These are phyloP conservation scores for Saturnia japonica DNA, from an alignment of 2,888 invertebrate genomes.

Conservation along the genomic window DNA sequence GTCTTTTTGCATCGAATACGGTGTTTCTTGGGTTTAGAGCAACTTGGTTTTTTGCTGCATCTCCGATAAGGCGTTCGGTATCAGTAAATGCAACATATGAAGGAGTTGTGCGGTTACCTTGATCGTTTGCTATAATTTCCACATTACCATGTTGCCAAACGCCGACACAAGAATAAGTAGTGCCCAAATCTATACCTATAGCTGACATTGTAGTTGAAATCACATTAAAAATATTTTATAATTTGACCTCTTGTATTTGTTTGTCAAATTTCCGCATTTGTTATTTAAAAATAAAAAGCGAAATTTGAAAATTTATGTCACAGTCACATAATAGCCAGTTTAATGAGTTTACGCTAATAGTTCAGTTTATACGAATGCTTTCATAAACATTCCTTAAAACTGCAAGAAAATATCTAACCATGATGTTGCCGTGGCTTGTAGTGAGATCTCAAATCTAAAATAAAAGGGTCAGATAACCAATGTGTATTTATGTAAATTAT, in stretches of 20 bases:
- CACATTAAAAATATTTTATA: neutral
- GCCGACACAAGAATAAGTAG: conserved; percentile 80
- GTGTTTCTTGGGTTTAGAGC: conserved; percentile 88
- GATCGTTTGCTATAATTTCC: conserved; percentile 86
- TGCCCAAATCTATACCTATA: conserved; percentile 80
- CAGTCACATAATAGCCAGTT: neutral
- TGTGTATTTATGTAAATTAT: too few relatives aligned
- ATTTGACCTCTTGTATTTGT: neutral
- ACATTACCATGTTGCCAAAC: conserved; percentile 85
- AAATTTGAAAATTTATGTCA: conserved; percentile 1
- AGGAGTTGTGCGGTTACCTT: conserved; percentile 87
- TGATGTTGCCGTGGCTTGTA: too few relatives aligned
- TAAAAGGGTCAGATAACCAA: too few relatives aligned
- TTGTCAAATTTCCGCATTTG: neutral
- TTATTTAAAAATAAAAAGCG: neutral
- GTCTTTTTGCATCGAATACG: conserved; percentile 90
- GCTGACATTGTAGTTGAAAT: conserved; percentile 59
- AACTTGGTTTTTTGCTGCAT: conserved; percentile 87
- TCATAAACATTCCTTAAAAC: too few relatives aligned
- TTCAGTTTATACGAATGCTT: too few relatives aligned
- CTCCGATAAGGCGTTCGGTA: conserved; percentile 83
- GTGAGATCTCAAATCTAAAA: too few relatives aligned
- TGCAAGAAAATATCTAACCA: too few relatives aligned
- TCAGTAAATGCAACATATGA: conserved; percentile 88
- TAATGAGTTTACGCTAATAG: neutral